Conservation (phyloP, 2,888 invertebrate genomes). For the Ophion ventricosus region DNA sequence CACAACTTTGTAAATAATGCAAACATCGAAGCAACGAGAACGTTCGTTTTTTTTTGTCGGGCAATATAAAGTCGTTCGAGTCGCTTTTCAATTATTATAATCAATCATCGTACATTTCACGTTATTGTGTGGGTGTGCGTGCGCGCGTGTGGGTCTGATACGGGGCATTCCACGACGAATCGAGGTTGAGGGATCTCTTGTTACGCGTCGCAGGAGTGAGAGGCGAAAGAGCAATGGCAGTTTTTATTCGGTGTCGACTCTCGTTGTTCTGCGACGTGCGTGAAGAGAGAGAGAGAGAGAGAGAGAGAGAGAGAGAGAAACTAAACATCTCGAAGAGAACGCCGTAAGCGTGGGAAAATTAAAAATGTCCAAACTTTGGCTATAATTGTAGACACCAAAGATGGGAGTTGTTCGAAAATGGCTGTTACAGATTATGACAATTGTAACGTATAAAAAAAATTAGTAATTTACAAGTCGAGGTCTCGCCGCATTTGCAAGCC, state of each 20-base stretch:
- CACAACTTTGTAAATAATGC: conserved; percentile 46
- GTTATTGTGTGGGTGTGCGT: conserved; percentile 11
- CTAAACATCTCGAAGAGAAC: background rate
- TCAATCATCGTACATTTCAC: conserved; percentile 23
- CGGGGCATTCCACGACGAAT: conserved; percentile 18
- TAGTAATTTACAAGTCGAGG: background rate
- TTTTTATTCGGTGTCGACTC: background rate
- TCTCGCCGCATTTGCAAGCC: background rate
- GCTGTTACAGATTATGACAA: background rate
- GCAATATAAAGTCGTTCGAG: conserved; percentile 28
- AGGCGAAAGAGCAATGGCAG: background rate
- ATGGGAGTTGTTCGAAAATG: background rate
- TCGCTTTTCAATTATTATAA: conserved; percentile 25
- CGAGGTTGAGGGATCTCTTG: background rate
- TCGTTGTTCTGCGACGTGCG: background rate
- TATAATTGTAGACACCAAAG: conserved; percentile 5
- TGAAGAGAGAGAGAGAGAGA: background rate
- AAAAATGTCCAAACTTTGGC: background rate
- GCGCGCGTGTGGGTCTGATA: background rate
- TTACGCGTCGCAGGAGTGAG: background rate
- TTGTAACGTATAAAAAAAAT: background rate
- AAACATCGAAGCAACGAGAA: conserved; percentile 43
- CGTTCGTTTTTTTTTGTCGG: conserved; percentile 8
- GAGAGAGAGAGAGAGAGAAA: background rate
- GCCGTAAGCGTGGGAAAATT: background rate